Percentiles rank a stretch among this genome's conserved stretches.
These are phyloP conservation scores for Neocrepidodera transversa DNA, from an alignment of 2,888 invertebrate genomes.

Conservation along the genomic window DNA sequence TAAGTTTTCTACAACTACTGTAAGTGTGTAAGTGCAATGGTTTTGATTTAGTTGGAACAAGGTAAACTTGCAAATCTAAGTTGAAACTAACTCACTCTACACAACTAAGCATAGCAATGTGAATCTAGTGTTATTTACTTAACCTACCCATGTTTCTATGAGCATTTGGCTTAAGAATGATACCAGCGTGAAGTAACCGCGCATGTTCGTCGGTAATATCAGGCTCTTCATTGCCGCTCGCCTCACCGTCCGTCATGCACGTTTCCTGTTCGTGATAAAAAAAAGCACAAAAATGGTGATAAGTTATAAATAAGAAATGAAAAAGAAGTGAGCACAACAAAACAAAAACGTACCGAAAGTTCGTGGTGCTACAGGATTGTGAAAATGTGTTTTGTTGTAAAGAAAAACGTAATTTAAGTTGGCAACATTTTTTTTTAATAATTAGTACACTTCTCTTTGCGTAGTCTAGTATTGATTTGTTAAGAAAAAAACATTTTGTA, in stretches of 20 bases:
- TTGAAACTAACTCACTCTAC: neutral
- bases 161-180: conserved; percentile 57
- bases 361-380: conserved; percentile 25
- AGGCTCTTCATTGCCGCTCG: conserved; percentile 67
- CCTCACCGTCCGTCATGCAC: conserved; percentile 66
- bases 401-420: neutral
- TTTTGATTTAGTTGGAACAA: too few species aligned
- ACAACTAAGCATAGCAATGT: conserved; percentile 1
- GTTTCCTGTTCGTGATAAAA: conserved; percentile 58
- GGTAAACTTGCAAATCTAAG: too few species aligned
- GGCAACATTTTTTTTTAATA: neutral
- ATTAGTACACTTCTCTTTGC: too few species aligned
- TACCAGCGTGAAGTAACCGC: conserved; percentile 66
- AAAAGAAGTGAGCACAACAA: conserved; percentile 32
- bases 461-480: too few species aligned
- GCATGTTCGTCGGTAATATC: conserved; percentile 78
- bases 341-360: conserved; percentile 21
- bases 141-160: conserved; percentile 58
- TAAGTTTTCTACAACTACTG: too few species aligned
- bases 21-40: too few species aligned
- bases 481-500: too few species aligned
- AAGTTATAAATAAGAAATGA: conserved; percentile 21
- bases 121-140: conserved; percentile 23
- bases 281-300: conserved; percentile 36
- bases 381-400: conserved; percentile 1